Base-by-base conservation (phyloP, 2,113 vertebrate species). In the Sus scrofa region DNA sequence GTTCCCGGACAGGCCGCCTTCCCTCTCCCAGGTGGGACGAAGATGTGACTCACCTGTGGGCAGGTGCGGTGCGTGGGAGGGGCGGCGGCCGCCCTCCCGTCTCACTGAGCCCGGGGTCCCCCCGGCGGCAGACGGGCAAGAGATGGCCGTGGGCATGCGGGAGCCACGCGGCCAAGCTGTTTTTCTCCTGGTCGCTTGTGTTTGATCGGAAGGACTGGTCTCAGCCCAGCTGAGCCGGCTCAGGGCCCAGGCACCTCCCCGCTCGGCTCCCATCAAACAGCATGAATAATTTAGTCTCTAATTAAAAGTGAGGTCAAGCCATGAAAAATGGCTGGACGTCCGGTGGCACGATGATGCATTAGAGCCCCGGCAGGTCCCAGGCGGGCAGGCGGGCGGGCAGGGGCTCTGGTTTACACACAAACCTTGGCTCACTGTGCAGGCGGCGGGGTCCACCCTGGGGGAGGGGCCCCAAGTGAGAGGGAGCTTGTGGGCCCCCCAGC, bases 281-380 rank as follows among this genome's bases (percentile, higher is more conserved):
- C 98, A 99, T 99, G 99, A 99, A 99, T 99, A 99, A 99, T 99
- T 99, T 98, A 99, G 98, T 98, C 99, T 99, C 99, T 99, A 99
- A 99, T 99, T 99, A 99, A 99, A 99, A 99, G 98, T 99, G 98
- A 99, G 99, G 98, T 99, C 99, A 99, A 98, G 99, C 98, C 98
- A 98, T 99, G 98, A 99, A 98, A 98, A 99, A 99, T 97, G 98
- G 98, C 98, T 98, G 98, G 97, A 97, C 95, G 98, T 98, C 97
- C 98, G 86, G 98, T 98, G 97, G 97, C 96, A 34, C 97, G 50
- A 96, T 93, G 97, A 98, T 98, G 97, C 98, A 97, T 98, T 97
- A 96, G 98, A 98, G 97, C 85, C 96, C 97, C 87, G 97, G 98
- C 97, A 96, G 97, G 89, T 89, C 96, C 73, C 98, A 98, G 98